These are phyloP conservation scores for human (Homo sapiens) DNA, from an alignment of 2,113 vertebrate species.

Conservation along the genomic window DNA sequence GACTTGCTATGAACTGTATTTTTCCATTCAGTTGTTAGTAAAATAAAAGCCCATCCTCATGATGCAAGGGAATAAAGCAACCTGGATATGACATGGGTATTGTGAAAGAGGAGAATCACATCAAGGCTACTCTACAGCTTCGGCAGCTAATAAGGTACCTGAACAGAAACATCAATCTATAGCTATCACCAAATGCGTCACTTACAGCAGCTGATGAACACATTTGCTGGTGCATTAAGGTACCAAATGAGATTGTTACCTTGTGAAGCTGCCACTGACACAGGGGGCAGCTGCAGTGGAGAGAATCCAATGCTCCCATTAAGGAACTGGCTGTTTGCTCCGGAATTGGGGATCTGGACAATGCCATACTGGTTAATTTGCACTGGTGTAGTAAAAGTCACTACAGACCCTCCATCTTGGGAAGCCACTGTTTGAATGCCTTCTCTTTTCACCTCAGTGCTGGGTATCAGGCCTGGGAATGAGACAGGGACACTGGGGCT, in stretches of 20 bases:
- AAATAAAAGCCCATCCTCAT: constrained; percentile 56
- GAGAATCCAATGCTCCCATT: constrained; percentile 93
- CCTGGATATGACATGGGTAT: background rate
- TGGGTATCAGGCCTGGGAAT: constrained; percentile 90
- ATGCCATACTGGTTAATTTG: constrained; percentile 97
- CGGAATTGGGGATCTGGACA: constrained; percentile 93
- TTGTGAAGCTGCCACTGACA: constrained; percentile 91
- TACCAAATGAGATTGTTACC: constrained; percentile 85
- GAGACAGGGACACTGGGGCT: constrained; percentile 83
- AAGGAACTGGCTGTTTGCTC: constrained; percentile 90
- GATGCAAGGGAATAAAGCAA: background rate
- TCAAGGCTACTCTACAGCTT: background rate
- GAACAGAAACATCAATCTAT: background rate
- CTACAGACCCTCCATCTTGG: constrained; percentile 91
- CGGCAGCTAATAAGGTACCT: background rate
- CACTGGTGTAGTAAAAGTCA: constrained; percentile 94
- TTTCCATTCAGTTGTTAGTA: constrained; percentile 64
- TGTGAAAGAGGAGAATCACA: background rate
- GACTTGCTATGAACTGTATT: constrained; percentile 55
- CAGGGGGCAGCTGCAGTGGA: constrained; percentile 93
- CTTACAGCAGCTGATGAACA: background rate
- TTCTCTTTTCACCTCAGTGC: constrained; percentile 94
- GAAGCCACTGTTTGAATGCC: constrained; percentile 88
- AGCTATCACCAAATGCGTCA: constrained; percentile 9
- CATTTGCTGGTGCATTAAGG: constrained; percentile 24